Conservation (phyloP, 2,113 vertebrate genomes). For the Pantherophis guttatus region DNA sequence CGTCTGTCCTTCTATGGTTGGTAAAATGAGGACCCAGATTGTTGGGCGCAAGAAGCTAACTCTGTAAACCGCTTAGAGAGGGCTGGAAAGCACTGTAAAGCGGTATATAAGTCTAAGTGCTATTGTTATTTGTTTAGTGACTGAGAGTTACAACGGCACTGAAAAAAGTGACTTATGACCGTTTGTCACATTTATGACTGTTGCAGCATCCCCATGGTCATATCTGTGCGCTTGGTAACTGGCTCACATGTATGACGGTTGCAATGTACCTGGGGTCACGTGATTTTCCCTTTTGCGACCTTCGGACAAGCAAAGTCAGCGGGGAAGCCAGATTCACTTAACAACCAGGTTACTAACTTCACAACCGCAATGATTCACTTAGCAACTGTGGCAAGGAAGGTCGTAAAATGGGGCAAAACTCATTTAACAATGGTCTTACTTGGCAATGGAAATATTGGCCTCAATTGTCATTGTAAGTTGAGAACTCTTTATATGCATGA, state of each 20-base stretch:
- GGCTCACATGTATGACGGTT: background rate
- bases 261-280: fast-evolving
- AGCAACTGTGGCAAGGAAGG: background rate
- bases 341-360: background rate
- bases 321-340: too few relatives aligned
- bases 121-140: background rate
- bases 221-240: background rate
- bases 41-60: too few relatives aligned
- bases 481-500: background rate
- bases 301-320: background rate
- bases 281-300: background rate
- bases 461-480: background rate
- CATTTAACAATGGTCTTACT: background rate
- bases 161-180: background rate
- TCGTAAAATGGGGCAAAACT: background rate
- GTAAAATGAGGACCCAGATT: too few relatives aligned
- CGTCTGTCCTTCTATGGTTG: too few relatives aligned
- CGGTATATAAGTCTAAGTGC: too few relatives aligned
- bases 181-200: background rate
- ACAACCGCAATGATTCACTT: background rate
- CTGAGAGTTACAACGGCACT: background rate
- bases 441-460: too few relatives aligned
- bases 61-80: too few relatives aligned
- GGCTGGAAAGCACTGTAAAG: too few relatives aligned
- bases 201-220: background rate